Conservation (phyloP, 2,888 invertebrate genomes). For the Tipula vernalis region DNA sequence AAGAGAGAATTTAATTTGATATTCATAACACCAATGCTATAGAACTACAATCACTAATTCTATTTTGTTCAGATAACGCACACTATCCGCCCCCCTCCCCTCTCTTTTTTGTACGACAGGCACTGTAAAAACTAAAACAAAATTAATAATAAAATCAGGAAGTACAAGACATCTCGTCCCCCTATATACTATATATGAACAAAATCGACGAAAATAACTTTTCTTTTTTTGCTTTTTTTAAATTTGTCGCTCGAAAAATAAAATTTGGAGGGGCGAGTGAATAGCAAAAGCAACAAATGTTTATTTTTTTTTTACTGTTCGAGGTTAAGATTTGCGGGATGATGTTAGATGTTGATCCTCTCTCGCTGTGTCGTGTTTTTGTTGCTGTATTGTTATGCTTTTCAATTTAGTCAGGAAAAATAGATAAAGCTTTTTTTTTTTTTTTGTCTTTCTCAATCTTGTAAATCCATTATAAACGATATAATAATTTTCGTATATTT, state of each 20-base stretch:
- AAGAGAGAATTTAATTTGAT: background rate
- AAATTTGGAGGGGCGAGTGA: background rate
- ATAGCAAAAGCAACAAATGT: background rate
- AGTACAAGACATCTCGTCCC: background rate
- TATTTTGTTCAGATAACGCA: too few relatives aligned
- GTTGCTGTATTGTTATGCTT: background rate
- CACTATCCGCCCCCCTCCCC: too few relatives aligned
- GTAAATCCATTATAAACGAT: background rate
- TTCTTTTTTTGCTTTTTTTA: too few relatives aligned
- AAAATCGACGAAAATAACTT: background rate
- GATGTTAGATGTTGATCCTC: background rate
- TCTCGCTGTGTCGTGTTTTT: background rate
- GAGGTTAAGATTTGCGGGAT: background rate
- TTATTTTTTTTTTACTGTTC: background rate
- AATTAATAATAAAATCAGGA: background rate
- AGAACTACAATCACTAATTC: too few relatives aligned
- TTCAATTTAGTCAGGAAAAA: background rate
- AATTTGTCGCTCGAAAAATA: background rate
- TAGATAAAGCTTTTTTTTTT: background rate
- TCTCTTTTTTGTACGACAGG: too few relatives aligned
- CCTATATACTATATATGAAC: background rate
- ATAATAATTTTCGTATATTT: background rate
- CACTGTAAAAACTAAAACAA: background rate
- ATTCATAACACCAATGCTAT: background rate
- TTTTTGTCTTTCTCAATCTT: background rate